phyloP scores from a whole-genome alignment of 35 echinoderm and acorn worm species.

The Chiridota heheva region DNA sequence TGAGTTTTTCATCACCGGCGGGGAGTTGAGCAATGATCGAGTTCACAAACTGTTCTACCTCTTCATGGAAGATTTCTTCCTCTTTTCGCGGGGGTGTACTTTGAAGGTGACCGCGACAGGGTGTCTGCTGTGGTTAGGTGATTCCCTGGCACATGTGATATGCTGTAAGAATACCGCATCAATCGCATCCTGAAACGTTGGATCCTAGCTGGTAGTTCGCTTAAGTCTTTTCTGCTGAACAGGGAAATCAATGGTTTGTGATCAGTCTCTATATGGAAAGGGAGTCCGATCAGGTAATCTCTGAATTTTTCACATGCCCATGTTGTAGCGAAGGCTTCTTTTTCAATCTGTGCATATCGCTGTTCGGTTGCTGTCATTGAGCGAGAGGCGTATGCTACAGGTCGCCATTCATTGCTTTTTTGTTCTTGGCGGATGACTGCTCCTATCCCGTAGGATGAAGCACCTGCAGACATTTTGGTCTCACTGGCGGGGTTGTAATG shows the following conservation, averaged over 20 bases:
- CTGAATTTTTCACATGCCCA: constrained; percentile 49
- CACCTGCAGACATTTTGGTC: constrained; percentile 46
- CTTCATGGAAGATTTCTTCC: background rate
- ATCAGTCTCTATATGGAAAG: constrained; percentile 48
- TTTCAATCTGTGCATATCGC: constrained; percentile 60
- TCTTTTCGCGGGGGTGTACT: background rate
- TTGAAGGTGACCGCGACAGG: constrained; percentile 21
- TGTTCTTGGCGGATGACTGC: constrained; percentile 38
- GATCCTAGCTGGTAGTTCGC: constrained; percentile 27
- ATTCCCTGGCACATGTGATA: constrained; percentile 53
- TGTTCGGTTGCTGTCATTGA: constrained; percentile 48
- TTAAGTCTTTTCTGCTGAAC: constrained; percentile 35
- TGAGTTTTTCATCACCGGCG: background rate
- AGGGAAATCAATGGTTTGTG: constrained; percentile 52
- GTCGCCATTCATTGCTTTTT: background rate
- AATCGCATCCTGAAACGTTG: constrained; percentile 51
- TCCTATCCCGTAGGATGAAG: constrained; percentile 42
- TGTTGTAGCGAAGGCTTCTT: constrained; percentile 55
- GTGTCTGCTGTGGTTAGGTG: constrained; percentile 45
- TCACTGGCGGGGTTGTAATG: background rate
- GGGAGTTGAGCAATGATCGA: background rate
- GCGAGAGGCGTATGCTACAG: constrained; percentile 34
- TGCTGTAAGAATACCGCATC: constrained; percentile 33
- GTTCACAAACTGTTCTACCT: constrained; percentile 5
- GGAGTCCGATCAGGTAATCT: constrained; percentile 28